phyloP scores from a whole-genome alignment of 2,888 invertebrate genomes.

The Caenorhabditis angaria region DNA sequence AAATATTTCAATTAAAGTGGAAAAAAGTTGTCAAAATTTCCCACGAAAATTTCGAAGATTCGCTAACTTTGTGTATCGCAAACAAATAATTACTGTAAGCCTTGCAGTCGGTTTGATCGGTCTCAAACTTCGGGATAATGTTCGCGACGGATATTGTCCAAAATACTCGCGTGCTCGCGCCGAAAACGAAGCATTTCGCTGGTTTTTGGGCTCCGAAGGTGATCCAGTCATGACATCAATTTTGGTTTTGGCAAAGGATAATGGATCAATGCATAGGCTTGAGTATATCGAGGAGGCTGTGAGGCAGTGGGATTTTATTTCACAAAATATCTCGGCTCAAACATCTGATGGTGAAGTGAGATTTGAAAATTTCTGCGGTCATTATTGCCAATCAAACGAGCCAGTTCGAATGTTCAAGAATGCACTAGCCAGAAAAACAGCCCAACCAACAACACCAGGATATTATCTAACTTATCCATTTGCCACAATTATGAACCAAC shows the following conservation, averaged over 20 bases:
- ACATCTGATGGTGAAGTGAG: constrained; percentile 32
- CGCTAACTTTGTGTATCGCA: not conserved
- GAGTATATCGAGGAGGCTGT: constrained; percentile 61
- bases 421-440: constrained; percentile 34
- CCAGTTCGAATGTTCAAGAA: constrained; percentile 38
- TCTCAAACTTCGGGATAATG: constrained; percentile 56
- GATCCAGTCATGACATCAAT: constrained; percentile 70
- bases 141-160: constrained; percentile 70
- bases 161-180: constrained; percentile 56
- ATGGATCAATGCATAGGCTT: constrained; percentile 66
- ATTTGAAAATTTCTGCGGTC: constrained; percentile 66
- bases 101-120: constrained; percentile 33
- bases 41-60: not conserved
- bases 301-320: constrained; percentile 40
- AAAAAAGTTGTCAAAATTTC: no score
- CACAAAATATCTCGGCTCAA: constrained; percentile 52
- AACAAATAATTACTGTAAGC: not conserved
- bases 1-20: not conserved
- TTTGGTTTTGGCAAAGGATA: constrained; percentile 64
- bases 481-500: constrained; percentile 54
- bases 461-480: constrained; percentile 61
- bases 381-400: constrained; percentile 64
- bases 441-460: constrained; percentile 9
- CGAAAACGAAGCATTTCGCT: constrained; percentile 60
- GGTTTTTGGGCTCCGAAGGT: constrained; percentile 63